phyloP scores from a whole-genome alignment of 2,113 vertebrate species.

The Chiloscyllium plagiosum region DNA sequence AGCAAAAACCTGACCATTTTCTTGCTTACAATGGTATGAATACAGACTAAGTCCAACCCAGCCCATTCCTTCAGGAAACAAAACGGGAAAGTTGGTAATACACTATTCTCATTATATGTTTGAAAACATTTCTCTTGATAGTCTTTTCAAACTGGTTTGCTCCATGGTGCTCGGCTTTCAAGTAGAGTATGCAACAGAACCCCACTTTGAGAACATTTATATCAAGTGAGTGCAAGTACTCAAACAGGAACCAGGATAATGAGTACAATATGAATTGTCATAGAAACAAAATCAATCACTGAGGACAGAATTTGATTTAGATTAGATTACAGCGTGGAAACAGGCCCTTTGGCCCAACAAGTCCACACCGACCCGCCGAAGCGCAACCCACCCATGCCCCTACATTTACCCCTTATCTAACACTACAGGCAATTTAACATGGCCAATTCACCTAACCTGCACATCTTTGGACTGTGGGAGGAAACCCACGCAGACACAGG shows the following conservation, averaged over 20 bases:
- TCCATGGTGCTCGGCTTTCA: not conserved
- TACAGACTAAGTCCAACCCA: not conserved
- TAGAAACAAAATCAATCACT: not conserved
- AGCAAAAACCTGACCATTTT: not conserved
- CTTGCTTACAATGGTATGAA: not conserved
- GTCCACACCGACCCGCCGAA: too few relatives aligned
- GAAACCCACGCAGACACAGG: too few relatives aligned
- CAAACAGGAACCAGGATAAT: too few relatives aligned
- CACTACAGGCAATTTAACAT: too few relatives aligned
- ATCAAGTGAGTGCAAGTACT: not conserved
- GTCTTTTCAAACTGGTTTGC: not conserved
- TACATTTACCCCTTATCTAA: too few relatives aligned
- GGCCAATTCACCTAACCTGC: too few relatives aligned
- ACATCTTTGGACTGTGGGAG: too few relatives aligned
- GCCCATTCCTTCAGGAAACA: not conserved
- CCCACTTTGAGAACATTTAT: not conserved
- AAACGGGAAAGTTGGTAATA: not conserved
- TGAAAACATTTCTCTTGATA: not conserved
- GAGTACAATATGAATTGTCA: too few relatives aligned
- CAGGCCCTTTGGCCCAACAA: too few relatives aligned
- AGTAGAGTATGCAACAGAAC: not conserved
- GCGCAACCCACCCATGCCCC: too few relatives aligned
- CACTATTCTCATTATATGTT: not conserved
- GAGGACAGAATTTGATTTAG: not conserved
- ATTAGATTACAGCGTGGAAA: too few relatives aligned